Conservation (phyloP, 2,113 vertebrate genomes). For the Neodontobutis hainanensis region DNA sequence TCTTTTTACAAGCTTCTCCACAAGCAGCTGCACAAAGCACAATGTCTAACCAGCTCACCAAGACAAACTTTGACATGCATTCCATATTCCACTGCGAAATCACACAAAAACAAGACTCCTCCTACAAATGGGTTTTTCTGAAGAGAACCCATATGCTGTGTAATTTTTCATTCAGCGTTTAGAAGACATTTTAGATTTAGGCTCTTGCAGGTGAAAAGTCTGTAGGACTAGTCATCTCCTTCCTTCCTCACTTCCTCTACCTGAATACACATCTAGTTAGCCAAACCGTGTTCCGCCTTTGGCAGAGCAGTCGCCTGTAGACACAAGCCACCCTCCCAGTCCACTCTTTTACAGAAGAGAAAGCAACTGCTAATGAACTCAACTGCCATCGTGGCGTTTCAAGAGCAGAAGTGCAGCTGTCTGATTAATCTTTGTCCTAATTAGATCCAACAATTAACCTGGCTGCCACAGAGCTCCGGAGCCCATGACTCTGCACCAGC, state of each 20-base stretch:
- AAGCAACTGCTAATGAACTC: slow-evolving; percentile 61
- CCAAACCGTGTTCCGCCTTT: slow-evolving; percentile 12
- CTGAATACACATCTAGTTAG: slow-evolving; percentile 29
- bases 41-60: neutral
- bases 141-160: neutral
- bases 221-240: neutral
- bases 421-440: slow-evolving; percentile 72
- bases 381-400: slow-evolving; percentile 46
- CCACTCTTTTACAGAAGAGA: slow-evolving; percentile 25
- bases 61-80: slow-evolving; percentile 14
- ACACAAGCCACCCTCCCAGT: slow-evolving; percentile 17
- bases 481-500: slow-evolving; percentile 48
- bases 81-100: slow-evolving; percentile 13
- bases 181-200: too few relatives aligned
- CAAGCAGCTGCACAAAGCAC: neutral
- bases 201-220: too few relatives aligned
- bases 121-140: neutral
- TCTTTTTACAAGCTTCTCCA: neutral
- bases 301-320: slow-evolving; percentile 26
- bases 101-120: neutral
- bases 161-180: too few relatives aligned
- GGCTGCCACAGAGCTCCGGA: slow-evolving; percentile 37
- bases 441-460: slow-evolving; percentile 69
- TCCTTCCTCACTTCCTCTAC: slow-evolving; percentile 9
- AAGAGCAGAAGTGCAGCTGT: slow-evolving; percentile 56